Base-by-base conservation (phyloP, 2,888 invertebrate genomes). In the Synergus umbraculus region DNA sequence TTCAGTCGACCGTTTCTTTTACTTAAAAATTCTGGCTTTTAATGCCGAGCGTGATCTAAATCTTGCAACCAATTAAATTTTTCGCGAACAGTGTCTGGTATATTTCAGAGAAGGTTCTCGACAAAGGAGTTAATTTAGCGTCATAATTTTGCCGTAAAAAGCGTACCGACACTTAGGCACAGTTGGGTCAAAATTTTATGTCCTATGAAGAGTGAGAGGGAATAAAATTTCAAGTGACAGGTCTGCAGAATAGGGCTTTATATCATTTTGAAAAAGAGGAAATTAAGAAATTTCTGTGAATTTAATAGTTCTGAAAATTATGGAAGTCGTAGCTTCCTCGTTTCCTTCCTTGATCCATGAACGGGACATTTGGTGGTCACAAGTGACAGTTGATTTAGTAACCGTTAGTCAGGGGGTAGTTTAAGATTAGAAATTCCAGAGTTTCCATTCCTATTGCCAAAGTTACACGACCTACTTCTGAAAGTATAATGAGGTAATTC, bases 371-470 rank as follows among this genome's bases (percentile, higher is more conserved):
- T 65, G 22, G 66, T 66, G 66, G 41, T 10, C 18, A 10, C 66
- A 41, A 41, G 18, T 43, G 41, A 29, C 13, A 65, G 65, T 65
- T 65, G 64, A 65, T 66, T 43, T 43, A 66, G n/a, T 43, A 43
- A 43, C 43, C 9, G n/a, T 66, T 43, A 43, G 66, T 41, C 66
- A n/a, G 66, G 15, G n/a, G 65, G 65, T 41, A 43, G 66, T 66
- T 66, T 66, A 43, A 66, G 66, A 66, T 66, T 66, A 66, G 66
- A 66, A 66, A 66, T 66, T 4, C 66, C 66, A n/a, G 43, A 66
- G 66, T 66, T 66, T 43, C 66, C 41, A 43, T 43, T 63, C 22
- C 7, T 22, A 22, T 63, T 63, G 22, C 60, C 9, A 10, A 5
- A 66, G 66, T 66, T 43, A 66, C 41, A 43, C n/a, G 66, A 66